A percentile compares a stretch with the other conserved stretches of the same genome.
These are phyloP conservation scores for Scomber colias DNA, from an alignment of 2,113 vertebrate species.

Conservation along the genomic window DNA sequence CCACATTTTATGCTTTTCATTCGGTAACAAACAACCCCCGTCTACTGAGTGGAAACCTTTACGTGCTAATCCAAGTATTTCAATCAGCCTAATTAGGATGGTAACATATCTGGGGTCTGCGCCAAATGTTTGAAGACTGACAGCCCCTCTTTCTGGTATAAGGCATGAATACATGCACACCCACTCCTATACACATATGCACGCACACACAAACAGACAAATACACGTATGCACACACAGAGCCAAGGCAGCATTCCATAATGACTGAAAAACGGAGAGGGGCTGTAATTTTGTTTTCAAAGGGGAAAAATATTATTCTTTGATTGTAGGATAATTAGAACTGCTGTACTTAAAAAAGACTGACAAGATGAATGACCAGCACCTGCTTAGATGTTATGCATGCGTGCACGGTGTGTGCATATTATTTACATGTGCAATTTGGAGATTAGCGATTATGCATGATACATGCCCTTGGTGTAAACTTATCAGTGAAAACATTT, in stretches of 20 bases:
- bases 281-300: constrained; percentile 62
- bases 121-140: constrained; percentile 69
- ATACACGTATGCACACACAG: constrained; percentile 11
- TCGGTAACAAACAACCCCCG: constrained; percentile 50
- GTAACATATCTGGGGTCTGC: constrained; percentile 55
- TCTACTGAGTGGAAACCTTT: constrained; percentile 69
- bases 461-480: constrained; percentile 46
- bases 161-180: constrained; percentile 18
- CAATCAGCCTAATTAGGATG: constrained; percentile 68
- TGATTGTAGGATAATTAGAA: constrained; percentile 71
- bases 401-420: constrained; percentile 38
- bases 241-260: constrained; percentile 56
- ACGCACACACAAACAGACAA: constrained; percentile 31
- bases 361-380: constrained; percentile 63
- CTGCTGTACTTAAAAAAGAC: constrained; percentile 54
- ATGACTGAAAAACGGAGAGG: constrained; percentile 44
- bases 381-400: constrained; percentile 54
- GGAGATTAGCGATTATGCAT: constrained; percentile 57
- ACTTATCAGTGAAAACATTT: constrained; percentile 60
- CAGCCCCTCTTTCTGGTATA: constrained; percentile 39
- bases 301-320: constrained; percentile 62
- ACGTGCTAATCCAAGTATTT: constrained; percentile 66
- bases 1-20: constrained; percentile 49
- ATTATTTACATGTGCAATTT: constrained; percentile 60
- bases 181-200: constrained; percentile 5